Conservation (phyloP, 2,113 vertebrate species). For the Ctenodactylus gundi region DNA sequence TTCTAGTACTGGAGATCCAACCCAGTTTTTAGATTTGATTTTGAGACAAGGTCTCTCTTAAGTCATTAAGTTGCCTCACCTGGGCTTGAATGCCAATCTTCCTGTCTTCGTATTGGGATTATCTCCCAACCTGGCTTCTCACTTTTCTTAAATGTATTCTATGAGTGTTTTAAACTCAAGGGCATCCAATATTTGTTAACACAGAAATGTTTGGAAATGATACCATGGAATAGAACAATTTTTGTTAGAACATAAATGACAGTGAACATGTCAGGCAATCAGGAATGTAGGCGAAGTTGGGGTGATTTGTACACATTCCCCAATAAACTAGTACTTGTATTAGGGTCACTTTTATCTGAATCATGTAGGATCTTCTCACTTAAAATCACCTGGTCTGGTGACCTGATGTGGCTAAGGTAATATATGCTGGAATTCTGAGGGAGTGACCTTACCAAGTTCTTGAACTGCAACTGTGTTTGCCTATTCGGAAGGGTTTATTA, state of each 20-base stretch:
- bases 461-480: not conserved
- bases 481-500: not conserved
- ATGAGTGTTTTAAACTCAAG: not conserved
- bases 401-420: not conserved
- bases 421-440: not conserved
- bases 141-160: not conserved
- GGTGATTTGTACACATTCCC: not conserved
- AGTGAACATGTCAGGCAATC: not conserved
- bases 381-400: not conserved
- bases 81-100: too few relatives aligned
- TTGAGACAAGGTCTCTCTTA: too few relatives aligned
- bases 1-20: too few relatives aligned
- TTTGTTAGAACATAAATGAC: not conserved
- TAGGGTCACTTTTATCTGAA: not conserved
- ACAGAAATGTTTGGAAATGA: not conserved
- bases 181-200: not conserved
- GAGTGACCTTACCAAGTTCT: not conserved
- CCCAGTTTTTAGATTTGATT: too few relatives aligned
- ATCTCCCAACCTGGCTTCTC: too few relatives aligned
- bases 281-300: not conserved
- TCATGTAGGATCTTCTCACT: not conserved
- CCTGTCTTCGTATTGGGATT: too few relatives aligned
- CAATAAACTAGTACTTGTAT: not conserved
- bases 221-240: not conserved
- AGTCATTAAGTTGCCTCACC: too few relatives aligned